Base-by-base conservation (phyloP, 1,140 invertebrate species). In the Drosophila teissieri region DNA sequence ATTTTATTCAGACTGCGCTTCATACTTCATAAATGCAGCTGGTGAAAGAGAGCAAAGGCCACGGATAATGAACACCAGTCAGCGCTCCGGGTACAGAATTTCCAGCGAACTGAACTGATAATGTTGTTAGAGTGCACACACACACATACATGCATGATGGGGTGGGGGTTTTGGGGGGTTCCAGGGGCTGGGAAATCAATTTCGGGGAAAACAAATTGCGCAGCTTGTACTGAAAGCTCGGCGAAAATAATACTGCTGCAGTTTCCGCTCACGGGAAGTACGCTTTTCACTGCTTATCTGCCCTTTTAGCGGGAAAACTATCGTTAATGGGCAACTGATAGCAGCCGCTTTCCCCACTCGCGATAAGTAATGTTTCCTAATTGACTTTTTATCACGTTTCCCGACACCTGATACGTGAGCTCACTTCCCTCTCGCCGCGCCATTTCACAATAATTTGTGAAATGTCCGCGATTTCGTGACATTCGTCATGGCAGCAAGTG, bases 171-270 rank as follows among this genome's bases (percentile, higher is more conserved):
- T 45, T 17, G 40, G 17, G 22, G 56, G 22, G 22, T 6, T 27
- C 0, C 4, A 27, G 22, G 34, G 34, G 34, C 17, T 39, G 42
- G 8, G 55, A 77, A 78, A 86, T 82, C 78, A 75, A 75, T 75
- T 78, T 81, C 57, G 49, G 52, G 67, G 51, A 85, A 85, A 82
- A 62, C 65, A 62, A 86, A 86, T 72, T 88, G 82, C 82, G 82
- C 82, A 86, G 78, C 70, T 75, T 49, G 36, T 39, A 62, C 24
- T 11, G 14, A 19, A 15, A 48, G 57, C 60, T 36, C 64, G 14
- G 37, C 37, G 60, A 65, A 65, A 65, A 44, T 31, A 48, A 52
- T 44, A 65, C 48, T 37, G 46, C 27, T 65, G 64, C 60, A 68
- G 15, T 65, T 45, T 68, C 45, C 27, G 44, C n/a, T 37, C n/a